Conservation (phyloP, 2,888 invertebrate genomes). For the Ormia ochracea region DNA sequence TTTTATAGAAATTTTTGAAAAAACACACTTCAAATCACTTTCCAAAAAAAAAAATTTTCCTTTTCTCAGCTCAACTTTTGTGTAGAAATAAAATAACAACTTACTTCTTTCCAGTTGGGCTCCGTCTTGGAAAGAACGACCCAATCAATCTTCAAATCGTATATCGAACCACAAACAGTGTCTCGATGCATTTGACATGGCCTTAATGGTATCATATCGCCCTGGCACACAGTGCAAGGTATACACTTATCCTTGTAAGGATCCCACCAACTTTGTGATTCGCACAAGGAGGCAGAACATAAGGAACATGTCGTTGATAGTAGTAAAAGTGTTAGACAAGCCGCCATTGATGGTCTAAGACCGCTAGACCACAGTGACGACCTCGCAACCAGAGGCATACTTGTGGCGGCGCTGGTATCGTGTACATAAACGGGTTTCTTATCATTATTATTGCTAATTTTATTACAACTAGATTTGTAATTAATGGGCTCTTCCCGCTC, state of each 20-base stretch:
- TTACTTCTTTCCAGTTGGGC: constrained; percentile 77
- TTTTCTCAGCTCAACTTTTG: too few species aligned
- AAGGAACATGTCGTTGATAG: constrained; percentile 74
- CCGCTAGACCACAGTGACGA: constrained; percentile 19
- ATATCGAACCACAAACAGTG: constrained; percentile 84
- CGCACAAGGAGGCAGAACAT: constrained; percentile 75
- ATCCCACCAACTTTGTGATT: constrained; percentile 84
- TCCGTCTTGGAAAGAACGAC: constrained; percentile 78
- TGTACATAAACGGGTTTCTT: constrained; percentile 28
- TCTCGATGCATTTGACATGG: constrained; percentile 87
- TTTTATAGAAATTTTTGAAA: background rate
- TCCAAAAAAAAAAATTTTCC: background rate
- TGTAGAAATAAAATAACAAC: too few species aligned
- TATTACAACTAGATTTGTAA: constrained; percentile 41
- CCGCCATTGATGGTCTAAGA: constrained; percentile 58
- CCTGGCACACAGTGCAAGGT: constrained; percentile 84
- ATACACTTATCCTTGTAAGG: constrained; percentile 81
- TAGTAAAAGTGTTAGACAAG: constrained; percentile 68
- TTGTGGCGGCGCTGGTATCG: constrained; percentile 46
- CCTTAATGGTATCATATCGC: constrained; percentile 81
- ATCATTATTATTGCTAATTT: constrained; percentile 43
- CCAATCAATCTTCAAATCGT: constrained; percentile 82
- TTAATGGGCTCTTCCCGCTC: background rate
- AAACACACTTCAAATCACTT: background rate
- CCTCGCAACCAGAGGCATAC: constrained; percentile 7